Evolutionary conservation across 2,797 vertebrate species (phyloP), one percentile per base, ranked within the genome.

Genomic region (Onychomys arenicola): DNA sequence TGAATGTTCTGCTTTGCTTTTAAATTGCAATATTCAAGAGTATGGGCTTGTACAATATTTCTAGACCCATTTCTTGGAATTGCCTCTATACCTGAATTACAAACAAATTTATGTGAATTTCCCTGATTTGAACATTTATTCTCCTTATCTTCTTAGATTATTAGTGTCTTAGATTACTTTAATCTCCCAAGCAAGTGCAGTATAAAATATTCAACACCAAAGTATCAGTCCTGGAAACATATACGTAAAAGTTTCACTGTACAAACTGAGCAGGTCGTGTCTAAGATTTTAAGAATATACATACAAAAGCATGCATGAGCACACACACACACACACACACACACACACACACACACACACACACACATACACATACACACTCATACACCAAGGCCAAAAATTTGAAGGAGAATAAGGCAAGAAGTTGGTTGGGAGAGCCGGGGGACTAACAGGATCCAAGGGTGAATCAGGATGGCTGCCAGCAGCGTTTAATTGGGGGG

Each of bases 91-190:
- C 40, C 6, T 87, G 27, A 93, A 84, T 86, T 82, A 55, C 0
- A 87, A 90, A 76, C 69, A 25, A 93, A 77, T 73, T 71, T 75
- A 84, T 49, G 71, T 77, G 27, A 78, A 91, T 67, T 81, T 59
- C 32, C 37, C 6, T n/a, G 29, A 61, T 19, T 93, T 94, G 25
- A 65, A 82, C 1, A 92, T 16, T 88, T 88, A 34, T 6, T 6
- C 27, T 80, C 21, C n/a, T 87, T 65, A 43, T 43, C 83, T 43
- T 32, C 19, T 65, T 84, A 46, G 55, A 65, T 84, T 46, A 85
- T 67, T 67, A 67, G 40, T 85, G 9, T 65, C 25, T 94, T 57
- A 59, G 8, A 4, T 63, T 67, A 2, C 12, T 75, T 3, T 65
- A 55, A 71, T 80, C 25, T 89, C 63, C n/a, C 81, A 91, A 73